phyloP scores from a whole-genome alignment of 1,140 invertebrate species.

The Neocloeon triangulifer region DNA sequence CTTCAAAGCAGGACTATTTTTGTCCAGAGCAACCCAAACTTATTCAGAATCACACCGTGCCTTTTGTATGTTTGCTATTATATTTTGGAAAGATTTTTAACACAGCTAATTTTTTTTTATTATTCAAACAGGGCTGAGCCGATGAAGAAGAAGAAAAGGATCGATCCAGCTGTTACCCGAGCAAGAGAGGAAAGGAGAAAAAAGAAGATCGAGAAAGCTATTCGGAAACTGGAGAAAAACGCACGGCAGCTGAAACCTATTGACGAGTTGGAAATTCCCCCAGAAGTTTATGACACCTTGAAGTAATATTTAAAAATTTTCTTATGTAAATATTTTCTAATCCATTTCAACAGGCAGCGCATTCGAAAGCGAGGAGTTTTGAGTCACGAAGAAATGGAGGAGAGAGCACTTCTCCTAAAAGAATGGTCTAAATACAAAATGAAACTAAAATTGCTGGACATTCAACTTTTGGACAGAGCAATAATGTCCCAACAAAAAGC shows the following conservation, averaged over 20 bases:
- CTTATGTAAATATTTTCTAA: conserved; percentile 5
- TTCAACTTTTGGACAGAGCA: conserved; percentile 41
- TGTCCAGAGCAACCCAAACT: conserved; percentile 9
- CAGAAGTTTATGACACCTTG: conserved; percentile 27
- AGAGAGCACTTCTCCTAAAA: conserved; percentile 33
- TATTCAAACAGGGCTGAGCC: conserved; percentile 43
- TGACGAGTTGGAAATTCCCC: conserved; percentile 49
- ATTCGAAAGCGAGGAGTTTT: conserved; percentile 20
- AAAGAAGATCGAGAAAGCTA: conserved; percentile 62
- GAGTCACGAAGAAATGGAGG: conserved; percentile 23
- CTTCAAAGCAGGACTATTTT: conserved; percentile 12
- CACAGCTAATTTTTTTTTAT: conserved; percentile 1
- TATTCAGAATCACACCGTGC: conserved; percentile 11
- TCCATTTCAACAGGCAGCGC: conserved; percentile 23
- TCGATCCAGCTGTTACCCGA: conserved; percentile 57
- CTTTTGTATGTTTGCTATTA: conserved; percentile 10
- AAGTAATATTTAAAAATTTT: conserved; percentile 5
- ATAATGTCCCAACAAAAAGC: conserved; percentile 46
- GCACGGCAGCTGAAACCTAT: conserved; percentile 59
- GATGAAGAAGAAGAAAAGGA: conserved; percentile 64
- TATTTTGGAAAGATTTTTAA: neutral
- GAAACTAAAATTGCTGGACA: conserved; percentile 31
- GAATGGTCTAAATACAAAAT: conserved; percentile 47
- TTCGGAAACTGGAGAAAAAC: conserved; percentile 51
- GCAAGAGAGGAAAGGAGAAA: conserved; percentile 54